Conservation (phyloP, 2,113 vertebrate species). For the Piprites chloris region DNA sequence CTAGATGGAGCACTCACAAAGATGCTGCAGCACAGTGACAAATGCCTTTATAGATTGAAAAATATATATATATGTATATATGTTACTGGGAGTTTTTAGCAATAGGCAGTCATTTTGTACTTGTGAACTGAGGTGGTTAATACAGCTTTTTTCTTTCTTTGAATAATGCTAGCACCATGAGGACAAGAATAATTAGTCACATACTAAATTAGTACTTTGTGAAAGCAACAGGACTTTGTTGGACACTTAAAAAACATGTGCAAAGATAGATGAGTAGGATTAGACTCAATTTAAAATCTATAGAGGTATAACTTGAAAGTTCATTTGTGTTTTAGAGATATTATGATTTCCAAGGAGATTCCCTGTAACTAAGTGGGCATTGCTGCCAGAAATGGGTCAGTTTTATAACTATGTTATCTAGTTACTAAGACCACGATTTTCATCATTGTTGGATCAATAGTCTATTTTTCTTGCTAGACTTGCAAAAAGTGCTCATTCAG, state of each 20-base stretch:
- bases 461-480: not conserved
- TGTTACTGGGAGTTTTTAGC: not conserved
- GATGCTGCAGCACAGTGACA: not conserved
- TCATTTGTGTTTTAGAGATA: not conserved
- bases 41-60: not conserved
- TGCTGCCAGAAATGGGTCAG: not conserved
- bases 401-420: not conserved
- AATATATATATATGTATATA: not conserved
- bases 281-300: not conserved
- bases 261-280: not conserved
- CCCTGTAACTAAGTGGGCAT: not conserved
- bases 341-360: not conserved
- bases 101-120: not conserved
- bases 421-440: not conserved
- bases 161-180: not conserved
- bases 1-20: not conserved
- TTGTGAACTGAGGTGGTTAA: not conserved
- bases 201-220: not conserved
- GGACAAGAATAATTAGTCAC: not conserved
- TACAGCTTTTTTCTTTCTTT: not conserved
- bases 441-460: not conserved
- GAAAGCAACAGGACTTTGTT: not conserved
- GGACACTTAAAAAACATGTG: not conserved
- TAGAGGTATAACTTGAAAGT: not conserved
- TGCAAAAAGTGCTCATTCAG: not conserved